These are phyloP conservation scores for Abrostola tripartita DNA, from an alignment of 2,888 invertebrate genomes.

Conservation along the genomic window DNA sequence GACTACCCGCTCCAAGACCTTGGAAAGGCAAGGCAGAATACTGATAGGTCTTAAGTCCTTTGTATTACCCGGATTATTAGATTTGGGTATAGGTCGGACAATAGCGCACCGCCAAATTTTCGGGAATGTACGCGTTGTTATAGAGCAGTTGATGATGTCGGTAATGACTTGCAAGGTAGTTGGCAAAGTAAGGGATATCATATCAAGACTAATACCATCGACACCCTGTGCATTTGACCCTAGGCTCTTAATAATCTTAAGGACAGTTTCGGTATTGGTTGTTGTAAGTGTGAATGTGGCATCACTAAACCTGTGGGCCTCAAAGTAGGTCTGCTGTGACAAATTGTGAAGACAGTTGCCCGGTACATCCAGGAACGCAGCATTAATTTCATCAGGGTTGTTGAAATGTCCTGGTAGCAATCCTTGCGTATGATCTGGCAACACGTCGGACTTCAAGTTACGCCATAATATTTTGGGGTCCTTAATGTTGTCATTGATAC, in stretches of 20 bases:
- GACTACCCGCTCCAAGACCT: slow-evolving; percentile 5
- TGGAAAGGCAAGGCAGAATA: slow-evolving; percentile 6
- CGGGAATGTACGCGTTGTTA: slow-evolving; percentile 2
- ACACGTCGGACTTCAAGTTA: background rate
- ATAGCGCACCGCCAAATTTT: slow-evolving; percentile 2
- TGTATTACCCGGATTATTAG: background rate
- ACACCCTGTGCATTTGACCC: too few species aligned
- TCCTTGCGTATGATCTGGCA: background rate
- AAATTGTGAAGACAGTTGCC: too few species aligned
- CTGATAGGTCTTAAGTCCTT: slow-evolving; percentile 5
- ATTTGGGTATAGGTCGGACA: slow-evolving; percentile 2
- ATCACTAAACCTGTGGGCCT: too few species aligned
- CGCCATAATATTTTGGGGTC: background rate
- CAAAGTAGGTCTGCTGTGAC: too few species aligned
- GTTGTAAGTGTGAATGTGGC: too few species aligned
- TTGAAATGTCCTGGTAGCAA: background rate
- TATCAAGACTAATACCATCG: too few species aligned
- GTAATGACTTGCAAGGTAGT: too few species aligned
- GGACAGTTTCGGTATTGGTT: too few species aligned
- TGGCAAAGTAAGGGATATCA: too few species aligned
- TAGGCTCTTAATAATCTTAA: too few species aligned
- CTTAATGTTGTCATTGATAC: background rate
- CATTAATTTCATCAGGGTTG: background rate
- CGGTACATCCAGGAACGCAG: background rate
- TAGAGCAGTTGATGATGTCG: background rate